These are phyloP conservation scores for Elysia chlorotica DNA, from an alignment of 1,140 invertebrate genomes.

Conservation along the genomic window DNA sequence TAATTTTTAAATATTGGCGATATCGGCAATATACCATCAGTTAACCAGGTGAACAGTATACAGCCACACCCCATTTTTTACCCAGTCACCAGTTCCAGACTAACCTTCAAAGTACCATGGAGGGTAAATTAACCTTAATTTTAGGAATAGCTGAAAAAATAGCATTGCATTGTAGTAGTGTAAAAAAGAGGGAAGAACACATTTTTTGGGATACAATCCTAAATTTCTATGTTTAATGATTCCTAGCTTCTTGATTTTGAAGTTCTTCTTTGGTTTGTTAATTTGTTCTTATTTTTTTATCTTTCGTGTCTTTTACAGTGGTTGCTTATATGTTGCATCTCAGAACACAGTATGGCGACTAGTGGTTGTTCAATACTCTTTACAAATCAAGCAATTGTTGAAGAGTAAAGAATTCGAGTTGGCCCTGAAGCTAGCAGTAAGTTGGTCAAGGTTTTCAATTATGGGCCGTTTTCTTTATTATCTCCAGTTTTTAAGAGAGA, in stretches of 20 bases:
- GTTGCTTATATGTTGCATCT: slow-evolving; percentile 85
- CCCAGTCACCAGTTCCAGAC: not conserved
- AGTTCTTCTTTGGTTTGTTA: not conserved
- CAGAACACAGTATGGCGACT: slow-evolving; percentile 86
- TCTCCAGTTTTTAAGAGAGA: too few relatives aligned
- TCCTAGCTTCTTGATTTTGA: not conserved
- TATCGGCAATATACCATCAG: too few relatives aligned
- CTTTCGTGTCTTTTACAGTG: slow-evolving; percentile 68
- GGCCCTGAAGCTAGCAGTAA: slow-evolving; percentile 88
- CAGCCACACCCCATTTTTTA: too few relatives aligned
- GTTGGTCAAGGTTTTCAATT: not conserved
- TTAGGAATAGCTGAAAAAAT: not conserved
- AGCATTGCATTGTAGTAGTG: too few relatives aligned
- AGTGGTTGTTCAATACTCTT: slow-evolving; percentile 75
- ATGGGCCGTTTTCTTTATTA: too few relatives aligned
- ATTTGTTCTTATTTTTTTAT: not conserved
- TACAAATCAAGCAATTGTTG: slow-evolving; percentile 81
- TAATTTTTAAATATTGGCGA: too few relatives aligned
- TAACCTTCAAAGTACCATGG: not conserved
- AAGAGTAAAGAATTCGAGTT: slow-evolving; percentile 91
- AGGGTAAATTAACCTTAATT: not conserved
- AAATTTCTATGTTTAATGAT: too few relatives aligned
- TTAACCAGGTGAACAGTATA: too few relatives aligned
- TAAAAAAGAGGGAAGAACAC: too few relatives aligned
- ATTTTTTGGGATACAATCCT: too few relatives aligned